A percentile compares a stretch with the other conserved stretches of the same genome.
Conservation (phyloP, 1,140 invertebrate genomes). For the Capitella teleta region DNA sequence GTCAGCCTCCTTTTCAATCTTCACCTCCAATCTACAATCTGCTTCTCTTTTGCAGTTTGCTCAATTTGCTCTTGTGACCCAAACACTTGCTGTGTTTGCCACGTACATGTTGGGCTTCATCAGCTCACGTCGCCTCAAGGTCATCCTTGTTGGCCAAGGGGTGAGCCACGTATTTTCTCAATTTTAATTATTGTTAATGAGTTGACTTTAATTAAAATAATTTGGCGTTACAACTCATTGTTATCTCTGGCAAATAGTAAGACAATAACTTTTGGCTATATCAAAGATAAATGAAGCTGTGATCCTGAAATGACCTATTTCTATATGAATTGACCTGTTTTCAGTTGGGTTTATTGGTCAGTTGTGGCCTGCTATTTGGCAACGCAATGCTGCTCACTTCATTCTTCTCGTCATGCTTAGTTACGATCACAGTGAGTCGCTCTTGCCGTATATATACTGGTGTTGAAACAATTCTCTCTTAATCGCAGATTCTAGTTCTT, state of each 20-base stretch:
- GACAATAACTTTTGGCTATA: too few species aligned
- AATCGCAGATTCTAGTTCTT: too few species aligned
- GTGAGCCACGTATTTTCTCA: constrained; percentile 31
- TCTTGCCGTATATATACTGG: too few species aligned
- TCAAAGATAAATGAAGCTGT: too few species aligned
- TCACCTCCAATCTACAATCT: not conserved
- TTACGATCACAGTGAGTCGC: constrained; percentile 41
- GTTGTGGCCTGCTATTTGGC: constrained; percentile 50
- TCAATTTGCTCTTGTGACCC: constrained; percentile 64
- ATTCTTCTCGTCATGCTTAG: constrained; percentile 45
- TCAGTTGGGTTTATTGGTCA: constrained; percentile 41
- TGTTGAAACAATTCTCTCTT: too few species aligned
- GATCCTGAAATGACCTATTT: too few species aligned
- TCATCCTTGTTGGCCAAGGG: constrained; percentile 47
- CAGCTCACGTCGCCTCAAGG: constrained; percentile 40
- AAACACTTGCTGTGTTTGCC: constrained; percentile 45
- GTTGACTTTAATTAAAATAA: too few species aligned
- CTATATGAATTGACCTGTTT: constrained; percentile 14
- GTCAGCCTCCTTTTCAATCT: constrained; percentile 13
- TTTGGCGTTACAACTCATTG: too few species aligned
- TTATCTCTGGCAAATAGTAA: too few species aligned
- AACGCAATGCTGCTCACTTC: constrained; percentile 59
- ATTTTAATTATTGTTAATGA: too few species aligned
- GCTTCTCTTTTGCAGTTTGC: constrained; percentile 52
- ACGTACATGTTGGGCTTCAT: constrained; percentile 55